Conservation (phyloP, 1,140 invertebrate species). For the Chymomyza costata region DNA sequence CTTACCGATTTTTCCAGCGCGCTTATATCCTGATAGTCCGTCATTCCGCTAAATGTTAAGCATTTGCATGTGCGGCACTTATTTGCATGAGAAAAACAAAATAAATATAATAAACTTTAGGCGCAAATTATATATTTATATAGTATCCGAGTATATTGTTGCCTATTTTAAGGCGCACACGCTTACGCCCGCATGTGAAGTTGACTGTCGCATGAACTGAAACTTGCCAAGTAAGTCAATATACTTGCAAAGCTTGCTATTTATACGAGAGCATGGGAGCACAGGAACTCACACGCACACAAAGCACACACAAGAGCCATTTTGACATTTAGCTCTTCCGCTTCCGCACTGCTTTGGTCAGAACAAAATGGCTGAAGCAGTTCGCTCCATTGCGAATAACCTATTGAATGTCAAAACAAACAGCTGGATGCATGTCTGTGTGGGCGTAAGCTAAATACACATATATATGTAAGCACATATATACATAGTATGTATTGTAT, state of each 20-base stretch:
- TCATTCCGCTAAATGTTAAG: constrained; percentile 33
- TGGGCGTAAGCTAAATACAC: too few relatives aligned
- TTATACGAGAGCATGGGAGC: too few relatives aligned
- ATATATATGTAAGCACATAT: too few relatives aligned
- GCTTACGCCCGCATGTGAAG: constrained; percentile 18
- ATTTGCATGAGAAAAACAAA: constrained; percentile 1
- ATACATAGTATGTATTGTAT: too few relatives aligned
- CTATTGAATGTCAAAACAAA: constrained; percentile 59
- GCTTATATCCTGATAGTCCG: constrained; percentile 63
- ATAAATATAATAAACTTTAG: constrained; percentile 8
- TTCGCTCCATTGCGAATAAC: too few relatives aligned
- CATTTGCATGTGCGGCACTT: background rate
- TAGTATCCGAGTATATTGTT: constrained; percentile 8
- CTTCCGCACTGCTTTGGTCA: constrained; percentile 18
- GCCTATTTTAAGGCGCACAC: constrained; percentile 28
- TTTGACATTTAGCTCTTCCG: constrained; percentile 30
- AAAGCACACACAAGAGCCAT: constrained; percentile 5
- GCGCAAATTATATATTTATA: constrained; percentile 29
- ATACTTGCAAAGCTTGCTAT: constrained; percentile 50
- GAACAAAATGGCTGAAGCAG: constrained; percentile 19
- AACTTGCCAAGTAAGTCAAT: constrained; percentile 43
- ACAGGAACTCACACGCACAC: constrained; percentile 22
- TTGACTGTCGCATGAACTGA: constrained; percentile 32
- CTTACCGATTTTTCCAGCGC: constrained; percentile 73
- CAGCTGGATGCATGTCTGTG: background rate